phyloP scores from a whole-genome alignment of 2,888 invertebrate species.

The Piscicola geometra region DNA sequence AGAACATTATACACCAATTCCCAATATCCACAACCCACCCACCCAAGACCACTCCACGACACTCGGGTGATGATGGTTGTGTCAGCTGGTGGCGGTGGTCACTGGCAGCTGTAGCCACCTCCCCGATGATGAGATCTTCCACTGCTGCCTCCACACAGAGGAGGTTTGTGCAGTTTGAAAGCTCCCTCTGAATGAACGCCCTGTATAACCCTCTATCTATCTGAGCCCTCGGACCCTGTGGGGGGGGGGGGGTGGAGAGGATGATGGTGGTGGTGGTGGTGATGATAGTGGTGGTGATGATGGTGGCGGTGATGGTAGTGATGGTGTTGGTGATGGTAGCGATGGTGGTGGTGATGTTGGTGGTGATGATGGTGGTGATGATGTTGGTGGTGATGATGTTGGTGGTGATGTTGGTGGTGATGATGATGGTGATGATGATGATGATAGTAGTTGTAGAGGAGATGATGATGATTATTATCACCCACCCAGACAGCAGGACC shows the following conservation, averaged over 20 bases:
- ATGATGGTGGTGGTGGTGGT: too few relatives aligned
- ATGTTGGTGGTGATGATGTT: too few relatives aligned
- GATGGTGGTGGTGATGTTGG: too few relatives aligned
- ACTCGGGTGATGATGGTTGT: constrained; percentile 45
- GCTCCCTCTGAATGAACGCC: constrained; percentile 67
- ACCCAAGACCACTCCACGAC: constrained; percentile 50
- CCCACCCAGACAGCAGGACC: constrained; percentile 78
- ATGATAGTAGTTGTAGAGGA: too few relatives aligned
- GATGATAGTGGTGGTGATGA: too few relatives aligned
- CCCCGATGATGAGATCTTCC: constrained; percentile 73
- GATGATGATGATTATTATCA: constrained; percentile 15
- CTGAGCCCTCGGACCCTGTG: constrained; percentile 72
- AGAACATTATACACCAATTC: not conserved
- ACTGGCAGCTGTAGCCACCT: constrained; percentile 47
- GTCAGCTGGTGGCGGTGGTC: constrained; percentile 39
- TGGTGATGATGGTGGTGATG: too few relatives aligned
- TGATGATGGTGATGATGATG: too few relatives aligned
- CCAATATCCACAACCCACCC: not conserved
- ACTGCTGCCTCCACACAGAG: constrained; percentile 69
- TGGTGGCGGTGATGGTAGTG: too few relatives aligned
- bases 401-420: too few relatives aligned
- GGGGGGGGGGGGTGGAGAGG: not conserved
- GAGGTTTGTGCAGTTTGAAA: constrained; percentile 66
- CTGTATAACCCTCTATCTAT: constrained; percentile 78
- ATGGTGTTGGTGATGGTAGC: too few relatives aligned